These are phyloP conservation scores for Macropus fuliginosus DNA, from an alignment of 2,797 vertebrate genomes.

Conservation along the genomic window DNA sequence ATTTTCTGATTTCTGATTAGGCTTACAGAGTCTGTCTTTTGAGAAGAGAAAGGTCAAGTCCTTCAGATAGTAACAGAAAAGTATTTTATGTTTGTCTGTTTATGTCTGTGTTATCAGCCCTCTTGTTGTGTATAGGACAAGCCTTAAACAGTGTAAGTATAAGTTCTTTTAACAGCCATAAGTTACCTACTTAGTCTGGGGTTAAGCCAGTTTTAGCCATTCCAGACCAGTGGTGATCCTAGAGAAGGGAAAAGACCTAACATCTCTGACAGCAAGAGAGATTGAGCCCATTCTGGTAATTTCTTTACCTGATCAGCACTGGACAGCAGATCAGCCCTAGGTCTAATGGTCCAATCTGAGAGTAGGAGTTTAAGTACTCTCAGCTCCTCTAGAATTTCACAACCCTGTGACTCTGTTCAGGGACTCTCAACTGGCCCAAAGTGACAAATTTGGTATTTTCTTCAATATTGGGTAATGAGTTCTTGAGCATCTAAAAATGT, in stretches of 20 bases:
- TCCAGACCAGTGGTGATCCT: neutral
- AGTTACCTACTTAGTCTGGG: neutral
- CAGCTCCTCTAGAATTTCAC: neutral
- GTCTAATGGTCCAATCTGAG: neutral
- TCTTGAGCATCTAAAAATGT: neutral
- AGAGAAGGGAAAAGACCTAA: neutral
- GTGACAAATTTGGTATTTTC: neutral
- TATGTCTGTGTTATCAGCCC: neutral
- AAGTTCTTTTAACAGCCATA: neutral
- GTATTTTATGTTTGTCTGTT: neutral
- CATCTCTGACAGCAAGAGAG: neutral
- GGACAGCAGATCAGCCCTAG: neutral
- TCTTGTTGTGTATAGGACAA: neutral
- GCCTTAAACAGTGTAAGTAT: neutral
- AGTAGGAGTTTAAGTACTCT: neutral
- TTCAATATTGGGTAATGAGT: neutral
- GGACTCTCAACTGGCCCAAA: neutral
- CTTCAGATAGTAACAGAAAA: neutral
- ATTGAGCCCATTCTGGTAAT: neutral
- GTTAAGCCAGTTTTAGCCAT: neutral
- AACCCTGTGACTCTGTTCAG: neutral
- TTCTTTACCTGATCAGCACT: neutral
- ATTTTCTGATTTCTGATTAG: neutral
- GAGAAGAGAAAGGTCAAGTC: neutral
- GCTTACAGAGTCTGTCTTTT: neutral